Percentiles rank a stretch among this genome's conserved stretches.
These are phyloP conservation scores for Mesocricetus auratus DNA, from an alignment of 2,113 vertebrate genomes.

Conservation along the genomic window DNA sequence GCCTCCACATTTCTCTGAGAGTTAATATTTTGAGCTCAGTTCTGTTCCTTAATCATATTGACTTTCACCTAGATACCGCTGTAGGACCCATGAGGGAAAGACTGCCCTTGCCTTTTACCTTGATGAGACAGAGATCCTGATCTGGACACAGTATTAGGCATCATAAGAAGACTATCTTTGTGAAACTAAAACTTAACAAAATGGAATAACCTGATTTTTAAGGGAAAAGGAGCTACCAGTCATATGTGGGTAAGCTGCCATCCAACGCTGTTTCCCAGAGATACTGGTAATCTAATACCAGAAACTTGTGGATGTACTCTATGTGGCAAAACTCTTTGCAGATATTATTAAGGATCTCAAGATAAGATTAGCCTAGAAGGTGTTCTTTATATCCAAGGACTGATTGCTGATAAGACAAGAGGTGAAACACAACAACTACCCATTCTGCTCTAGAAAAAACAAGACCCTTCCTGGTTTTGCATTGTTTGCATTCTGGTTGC, in stretches of 20 bases:
- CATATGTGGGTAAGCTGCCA: background rate
- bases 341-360: background rate
- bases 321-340: background rate
- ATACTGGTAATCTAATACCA: background rate
- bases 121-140: background rate
- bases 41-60: background rate
- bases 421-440: background rate
- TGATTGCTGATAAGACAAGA: background rate
- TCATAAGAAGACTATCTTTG: background rate
- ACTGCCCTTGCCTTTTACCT: background rate
- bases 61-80: background rate
- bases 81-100: background rate
- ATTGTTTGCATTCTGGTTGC: background rate
- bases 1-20: conserved; percentile 6
- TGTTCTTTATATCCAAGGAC: background rate
- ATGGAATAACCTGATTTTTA: background rate
- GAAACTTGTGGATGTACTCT: background rate
- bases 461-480: background rate
- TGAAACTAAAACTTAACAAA: conserved; percentile 15
- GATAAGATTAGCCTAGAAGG: background rate
- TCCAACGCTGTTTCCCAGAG: background rate
- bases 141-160: background rate
- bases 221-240: background rate
- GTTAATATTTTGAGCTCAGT: background rate
- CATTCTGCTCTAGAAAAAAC: background rate